Conservation (phyloP, 2,797 vertebrate species). For the Protonibea diacanthus region DNA sequence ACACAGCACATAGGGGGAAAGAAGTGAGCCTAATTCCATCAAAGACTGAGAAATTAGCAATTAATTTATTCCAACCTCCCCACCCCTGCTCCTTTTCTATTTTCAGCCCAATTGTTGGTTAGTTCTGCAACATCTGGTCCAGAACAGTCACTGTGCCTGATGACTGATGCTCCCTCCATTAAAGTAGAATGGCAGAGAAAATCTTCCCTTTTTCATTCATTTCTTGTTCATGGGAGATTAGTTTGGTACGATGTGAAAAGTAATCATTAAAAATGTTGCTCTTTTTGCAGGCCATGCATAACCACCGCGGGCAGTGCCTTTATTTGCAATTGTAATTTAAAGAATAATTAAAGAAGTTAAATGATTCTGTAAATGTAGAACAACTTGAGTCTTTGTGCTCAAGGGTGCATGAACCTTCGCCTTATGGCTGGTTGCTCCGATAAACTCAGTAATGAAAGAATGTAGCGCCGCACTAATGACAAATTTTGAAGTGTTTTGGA, state of each 20-base stretch:
- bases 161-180: slow-evolving; percentile 71
- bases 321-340: slow-evolving; percentile 85
- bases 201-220: slow-evolving; percentile 71
- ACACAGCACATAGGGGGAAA: slow-evolving; percentile 92
- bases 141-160: slow-evolving; percentile 78
- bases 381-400: slow-evolving; percentile 83
- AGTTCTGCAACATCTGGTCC: slow-evolving; percentile 98
- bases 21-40: slow-evolving; percentile 98
- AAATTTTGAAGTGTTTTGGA: slow-evolving; percentile 76
- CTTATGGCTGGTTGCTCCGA: slow-evolving; percentile 80
- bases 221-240: slow-evolving; percentile 81
- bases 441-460: slow-evolving; percentile 81
- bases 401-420: slow-evolving; percentile 80
- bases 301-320: slow-evolving; percentile 69
- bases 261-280: slow-evolving; percentile 88
- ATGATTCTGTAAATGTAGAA: slow-evolving; percentile 83
- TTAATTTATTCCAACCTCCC: slow-evolving; percentile 98
- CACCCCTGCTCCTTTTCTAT: slow-evolving; percentile 71
- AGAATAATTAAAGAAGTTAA: slow-evolving; percentile 87
- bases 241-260: slow-evolving; percentile 75
- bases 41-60: slow-evolving; percentile 97
- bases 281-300: slow-evolving; percentile 82
- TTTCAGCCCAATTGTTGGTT: slow-evolving; percentile 90
- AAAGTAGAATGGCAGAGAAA: slow-evolving; percentile 72
- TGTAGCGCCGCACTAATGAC: slow-evolving; percentile 75